phyloP scores from a whole-genome alignment of 2,797 vertebrate species.

The Silurus lanzhouensis region DNA sequence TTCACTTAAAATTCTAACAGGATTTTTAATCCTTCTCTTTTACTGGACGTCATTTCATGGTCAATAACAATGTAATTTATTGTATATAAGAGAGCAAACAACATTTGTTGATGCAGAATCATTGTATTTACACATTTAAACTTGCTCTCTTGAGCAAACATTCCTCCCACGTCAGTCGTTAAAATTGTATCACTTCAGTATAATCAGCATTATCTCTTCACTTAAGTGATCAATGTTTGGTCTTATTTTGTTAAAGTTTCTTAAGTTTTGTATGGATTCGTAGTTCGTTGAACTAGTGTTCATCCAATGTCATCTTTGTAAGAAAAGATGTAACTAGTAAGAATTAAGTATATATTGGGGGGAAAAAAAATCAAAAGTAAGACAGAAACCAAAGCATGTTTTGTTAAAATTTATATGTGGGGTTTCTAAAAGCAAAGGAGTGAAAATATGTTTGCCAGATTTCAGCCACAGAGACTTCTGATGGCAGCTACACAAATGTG shows the following conservation, averaged over 20 bases:
- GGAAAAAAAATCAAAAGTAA: neutral
- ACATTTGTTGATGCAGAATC: neutral
- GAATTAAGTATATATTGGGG: neutral
- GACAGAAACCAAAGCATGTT: neutral
- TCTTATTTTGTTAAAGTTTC: neutral
- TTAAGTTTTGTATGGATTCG: no score
- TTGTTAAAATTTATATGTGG: neutral
- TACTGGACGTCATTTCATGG: neutral
- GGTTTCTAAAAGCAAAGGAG: neutral
- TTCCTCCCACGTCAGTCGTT: neutral
- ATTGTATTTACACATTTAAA: neutral
- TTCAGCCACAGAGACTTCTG: neutral
- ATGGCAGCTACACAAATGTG: slow-evolving; percentile 1
- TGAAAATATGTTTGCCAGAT: neutral
- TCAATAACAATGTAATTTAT: neutral
- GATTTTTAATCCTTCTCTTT: neutral
- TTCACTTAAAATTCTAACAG: neutral
- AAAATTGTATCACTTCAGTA: neutral
- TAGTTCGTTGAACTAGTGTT: neutral
- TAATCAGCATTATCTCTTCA: neutral
- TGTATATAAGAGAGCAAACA: neutral
- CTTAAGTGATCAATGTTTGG: neutral
- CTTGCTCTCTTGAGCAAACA: neutral
- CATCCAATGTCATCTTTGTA: neutral
- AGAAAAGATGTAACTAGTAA: neutral